phyloP scores from a whole-genome alignment of 2,113 vertebrate species.

The human region GRCh38 chr3:171587501-171588000 shows the following conservation, averaged over 20 bases:
- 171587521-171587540: background rate
- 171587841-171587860: background rate
- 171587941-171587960: background rate
- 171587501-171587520: background rate
- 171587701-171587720: background rate
- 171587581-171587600: background rate
- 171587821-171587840: background rate
- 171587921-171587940: background rate
- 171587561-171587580: background rate
- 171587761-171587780: background rate
- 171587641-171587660: background rate
- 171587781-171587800: background rate
- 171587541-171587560: background rate
- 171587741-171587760: background rate
- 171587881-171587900: background rate
- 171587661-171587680: background rate
- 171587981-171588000: background rate
- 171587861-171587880: background rate
- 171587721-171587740: background rate
- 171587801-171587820: background rate
- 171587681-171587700: background rate
- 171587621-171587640: background rate
- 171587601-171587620: background rate
- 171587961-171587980: background rate
- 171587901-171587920: background rate